Conservation (phyloP, 2,888 invertebrate species). For the Laspeyria flexula region DNA sequence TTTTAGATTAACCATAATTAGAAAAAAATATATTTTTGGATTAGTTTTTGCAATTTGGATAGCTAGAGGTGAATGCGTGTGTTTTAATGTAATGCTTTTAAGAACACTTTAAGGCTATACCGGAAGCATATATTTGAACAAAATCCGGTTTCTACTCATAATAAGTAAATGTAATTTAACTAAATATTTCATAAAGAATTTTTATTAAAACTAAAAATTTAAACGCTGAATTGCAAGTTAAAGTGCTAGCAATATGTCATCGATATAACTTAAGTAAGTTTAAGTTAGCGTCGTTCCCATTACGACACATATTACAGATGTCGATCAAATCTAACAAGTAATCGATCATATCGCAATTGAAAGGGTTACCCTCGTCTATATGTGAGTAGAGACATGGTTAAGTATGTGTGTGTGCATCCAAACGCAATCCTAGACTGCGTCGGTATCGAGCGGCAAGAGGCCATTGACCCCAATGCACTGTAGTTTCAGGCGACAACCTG, state of each 20-base stretch:
- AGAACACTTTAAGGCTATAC: no score
- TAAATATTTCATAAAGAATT: no score
- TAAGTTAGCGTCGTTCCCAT: slow-evolving; percentile 3
- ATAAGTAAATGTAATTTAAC: no score
- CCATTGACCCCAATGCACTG: slow-evolving; percentile 41
- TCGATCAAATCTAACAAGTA: slow-evolving; percentile 12
- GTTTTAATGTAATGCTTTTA: no score
- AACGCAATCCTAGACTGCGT: slow-evolving; percentile 36
- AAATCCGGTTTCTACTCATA: no score
- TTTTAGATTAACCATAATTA: no score
- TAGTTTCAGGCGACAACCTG: slow-evolving; percentile 32
- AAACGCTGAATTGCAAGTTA: no score
- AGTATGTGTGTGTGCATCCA: slow-evolving; percentile 22
- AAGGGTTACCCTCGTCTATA: slow-evolving; percentile 15
- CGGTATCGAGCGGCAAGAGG: slow-evolving; percentile 40
- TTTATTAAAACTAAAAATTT: no score
- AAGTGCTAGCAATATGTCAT: neutral
- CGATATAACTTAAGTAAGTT: neutral
- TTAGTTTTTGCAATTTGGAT: no score
- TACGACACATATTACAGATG: slow-evolving; percentile 12
- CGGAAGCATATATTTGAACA: no score
- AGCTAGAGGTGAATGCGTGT: no score
- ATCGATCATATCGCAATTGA: slow-evolving; percentile 20
- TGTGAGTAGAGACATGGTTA: slow-evolving; percentile 16
- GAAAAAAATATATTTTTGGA: no score